Conservation (phyloP, 2,113 vertebrate species). For the Chaenogobius annularis region DNA sequence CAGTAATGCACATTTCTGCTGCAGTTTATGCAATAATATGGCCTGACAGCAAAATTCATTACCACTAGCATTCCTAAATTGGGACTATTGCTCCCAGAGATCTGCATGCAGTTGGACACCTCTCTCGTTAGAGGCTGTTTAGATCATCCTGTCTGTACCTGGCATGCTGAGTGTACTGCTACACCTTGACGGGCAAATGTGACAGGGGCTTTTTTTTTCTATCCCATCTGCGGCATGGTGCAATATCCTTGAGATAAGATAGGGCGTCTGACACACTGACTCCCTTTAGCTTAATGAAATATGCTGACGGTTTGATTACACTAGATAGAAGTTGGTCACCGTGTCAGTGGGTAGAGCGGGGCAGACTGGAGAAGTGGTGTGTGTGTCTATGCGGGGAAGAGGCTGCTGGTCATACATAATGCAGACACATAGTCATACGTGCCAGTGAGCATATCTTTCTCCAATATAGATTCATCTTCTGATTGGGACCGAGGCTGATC, state of each 20-base stretch:
- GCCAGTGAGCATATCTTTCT: constrained; percentile 61
- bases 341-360: constrained; percentile 55
- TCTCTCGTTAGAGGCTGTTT: constrained; percentile 18
- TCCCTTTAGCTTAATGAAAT: constrained; percentile 65
- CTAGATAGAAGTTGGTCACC: constrained; percentile 64
- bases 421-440: constrained; percentile 67
- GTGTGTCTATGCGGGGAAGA: constrained; percentile 16
- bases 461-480: constrained; percentile 71
- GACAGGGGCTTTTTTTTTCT: constrained; percentile 26
- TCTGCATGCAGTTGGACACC: constrained; percentile 19
- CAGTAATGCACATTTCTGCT: not conserved
- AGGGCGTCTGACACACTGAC: constrained; percentile 52
- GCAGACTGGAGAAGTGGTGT: constrained; percentile 16
- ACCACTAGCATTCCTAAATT: constrained; percentile 11
- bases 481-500: constrained; percentile 67
- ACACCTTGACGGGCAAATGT: constrained; percentile 29
- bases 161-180: constrained; percentile 25
- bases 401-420: constrained; percentile 70
- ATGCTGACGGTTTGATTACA: constrained; percentile 62
- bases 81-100: constrained; percentile 11
- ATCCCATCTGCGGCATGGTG: constrained; percentile 35
- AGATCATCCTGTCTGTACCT: constrained; percentile 19
- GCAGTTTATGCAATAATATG: constrained; percentile 1
- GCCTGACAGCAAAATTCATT: constrained; percentile 10
- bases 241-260: constrained; percentile 65